Evolutionary conservation across 2,888 invertebrate genomes (phyloP), one percentile per base, ranked within the genome.

Genomic region (Alsophila aescularia): DNA sequence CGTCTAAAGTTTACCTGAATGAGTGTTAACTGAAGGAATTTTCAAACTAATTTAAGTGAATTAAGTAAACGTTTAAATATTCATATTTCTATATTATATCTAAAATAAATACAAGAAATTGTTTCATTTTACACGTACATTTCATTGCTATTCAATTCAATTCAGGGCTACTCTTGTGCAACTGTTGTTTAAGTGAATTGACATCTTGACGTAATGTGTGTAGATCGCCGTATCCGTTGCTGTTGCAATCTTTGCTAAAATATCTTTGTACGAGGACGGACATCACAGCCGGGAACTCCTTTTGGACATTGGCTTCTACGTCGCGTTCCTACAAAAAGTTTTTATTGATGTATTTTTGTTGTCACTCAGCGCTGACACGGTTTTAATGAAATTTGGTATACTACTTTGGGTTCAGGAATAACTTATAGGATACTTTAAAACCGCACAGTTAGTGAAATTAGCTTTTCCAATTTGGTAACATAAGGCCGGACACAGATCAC

Each of bases 241-340:
- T 29, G 14, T 81, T 81, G 5, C 70, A 79, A 55, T 91, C 92
- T 31, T 90, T 87, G 35, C 93, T 85, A 67, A 94, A 94, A 76
- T 94, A 94, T 52, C 94, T 82, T 69, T 94, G 94, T 13, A 93
- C 92, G 16, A 94, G 77, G 50, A 92, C 89, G 0, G 93, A 88
- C 90, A 94, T 93, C 16, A 94, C 71, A 9, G 92, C 84, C 0
- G 93, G 90, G 67, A 92, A 94, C 57, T 93, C 90, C 34, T 80
- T 75, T 42, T 77, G 77, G 10, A 81, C 62, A 14, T 77, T 81
- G 3, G 79, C 74, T 40, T 89, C 88, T 7, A 83, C 58, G 35
- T 90, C 84, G 16, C 83, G 83, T 72, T 92, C 86, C 79, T 90
- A 49, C 67, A 60, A 34, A 53, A 24, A 6, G 24, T 7, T 7